These are phyloP conservation scores for Stictonetta naevosa DNA, from an alignment of 2,113 vertebrate species.

Conservation along the genomic window DNA sequence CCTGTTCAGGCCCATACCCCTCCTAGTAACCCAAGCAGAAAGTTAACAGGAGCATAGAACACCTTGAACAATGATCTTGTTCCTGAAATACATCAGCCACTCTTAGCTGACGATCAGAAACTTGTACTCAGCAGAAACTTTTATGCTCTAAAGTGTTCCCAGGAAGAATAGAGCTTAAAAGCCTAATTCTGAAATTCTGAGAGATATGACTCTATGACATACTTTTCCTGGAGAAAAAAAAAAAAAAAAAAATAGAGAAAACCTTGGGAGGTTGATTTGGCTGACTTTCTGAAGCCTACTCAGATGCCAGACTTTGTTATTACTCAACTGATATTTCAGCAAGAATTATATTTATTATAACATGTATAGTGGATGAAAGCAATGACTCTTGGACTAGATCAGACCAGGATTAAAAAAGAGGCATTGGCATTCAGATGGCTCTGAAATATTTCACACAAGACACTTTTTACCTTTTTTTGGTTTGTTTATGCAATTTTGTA, in stretches of 20 bases:
- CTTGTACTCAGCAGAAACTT: background rate
- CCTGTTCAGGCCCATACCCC: background rate
- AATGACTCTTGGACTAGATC: background rate
- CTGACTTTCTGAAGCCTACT: background rate
- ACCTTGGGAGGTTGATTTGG: background rate
- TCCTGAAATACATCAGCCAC: background rate
- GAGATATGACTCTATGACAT: background rate
- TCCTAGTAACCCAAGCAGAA: accelerated
- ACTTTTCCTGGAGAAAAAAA: background rate
- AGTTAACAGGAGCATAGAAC: background rate
- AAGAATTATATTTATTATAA: background rate
- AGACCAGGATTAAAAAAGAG: background rate
- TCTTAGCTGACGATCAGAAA: background rate
- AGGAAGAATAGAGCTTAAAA: background rate
- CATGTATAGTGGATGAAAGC: background rate
- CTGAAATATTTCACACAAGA: background rate
- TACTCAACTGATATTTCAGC: background rate
- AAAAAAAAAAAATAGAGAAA: background rate
- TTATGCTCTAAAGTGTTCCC: background rate
- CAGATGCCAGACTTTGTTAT: background rate
- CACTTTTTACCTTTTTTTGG: background rate
- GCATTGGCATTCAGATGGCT: background rate
- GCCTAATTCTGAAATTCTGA: background rate
- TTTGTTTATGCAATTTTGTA: background rate
- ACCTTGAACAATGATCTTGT: background rate